Conservation (phyloP, 2,113 vertebrate genomes). For the Vombatus ursinus region DNA sequence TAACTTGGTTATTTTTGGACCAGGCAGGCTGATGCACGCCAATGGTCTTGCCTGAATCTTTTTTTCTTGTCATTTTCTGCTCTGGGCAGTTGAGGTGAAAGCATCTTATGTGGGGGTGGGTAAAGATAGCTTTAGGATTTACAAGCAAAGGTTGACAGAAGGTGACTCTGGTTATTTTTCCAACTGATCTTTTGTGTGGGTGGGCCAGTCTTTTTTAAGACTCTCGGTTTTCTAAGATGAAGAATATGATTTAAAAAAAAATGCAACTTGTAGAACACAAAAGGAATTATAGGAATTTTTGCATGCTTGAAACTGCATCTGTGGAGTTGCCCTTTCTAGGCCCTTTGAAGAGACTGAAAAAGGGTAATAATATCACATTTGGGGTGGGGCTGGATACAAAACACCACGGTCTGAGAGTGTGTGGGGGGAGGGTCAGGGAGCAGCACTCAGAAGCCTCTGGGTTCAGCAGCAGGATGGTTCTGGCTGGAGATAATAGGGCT, state of each 20-base stretch:
- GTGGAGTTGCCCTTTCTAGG: fast-evolving
- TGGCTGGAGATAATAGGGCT: not conserved
- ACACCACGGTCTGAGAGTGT: not conserved
- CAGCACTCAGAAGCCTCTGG: too few species aligned
- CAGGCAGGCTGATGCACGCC: not conserved
- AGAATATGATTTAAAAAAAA: not conserved
- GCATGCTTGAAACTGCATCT: not conserved
- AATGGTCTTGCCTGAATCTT: not conserved
- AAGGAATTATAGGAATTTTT: not conserved
- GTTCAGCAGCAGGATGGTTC: not conserved
- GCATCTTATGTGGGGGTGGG: not conserved
- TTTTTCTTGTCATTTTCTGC: not conserved
- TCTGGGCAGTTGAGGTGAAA: not conserved
- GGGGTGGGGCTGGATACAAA: not conserved
- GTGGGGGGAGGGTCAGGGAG: not conserved
- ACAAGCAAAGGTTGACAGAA: not conserved
- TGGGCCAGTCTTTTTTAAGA: not conserved
- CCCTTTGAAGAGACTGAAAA: not conserved
- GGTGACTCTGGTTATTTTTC: not conserved
- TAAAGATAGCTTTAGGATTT: not conserved
- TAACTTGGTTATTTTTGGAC: not conserved
- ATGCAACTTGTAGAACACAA: not conserved
- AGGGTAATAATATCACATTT: not conserved
- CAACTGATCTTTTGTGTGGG: not conserved
- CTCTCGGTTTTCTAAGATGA: not conserved